Evolutionary conservation across 2,888 invertebrate species (phyloP), one percentile per base, ranked within the genome.

Genomic region (Terebella lapidaria): DNA sequence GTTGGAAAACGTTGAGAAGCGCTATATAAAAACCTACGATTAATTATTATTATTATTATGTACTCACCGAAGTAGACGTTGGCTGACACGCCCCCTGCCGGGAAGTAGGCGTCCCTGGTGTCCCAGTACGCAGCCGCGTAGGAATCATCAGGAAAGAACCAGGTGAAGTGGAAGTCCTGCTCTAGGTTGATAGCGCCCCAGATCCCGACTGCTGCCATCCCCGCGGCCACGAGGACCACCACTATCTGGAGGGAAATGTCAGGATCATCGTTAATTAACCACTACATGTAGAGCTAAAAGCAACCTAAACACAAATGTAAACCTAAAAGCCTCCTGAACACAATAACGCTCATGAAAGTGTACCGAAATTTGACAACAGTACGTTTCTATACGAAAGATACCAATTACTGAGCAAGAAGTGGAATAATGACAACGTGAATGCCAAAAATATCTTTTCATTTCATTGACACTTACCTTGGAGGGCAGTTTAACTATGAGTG

Each of bases 151-250:
- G 91, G 90, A 60, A 91, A 84, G 73, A 91, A 90, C 90, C 90
- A 90, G 58, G 84, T 84, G 0, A 88, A 88, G 77, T 91, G 89
- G 78, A 90, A 91, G 75, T 87, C 86, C 77, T 90, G 90, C 74
- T 89, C 86, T 56, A 91, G 81, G 67, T 84, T 84, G 57, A 86
- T 79, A 54, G 87, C 82, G 35, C 87, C 86, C 70, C 85, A 81
- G 58, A 87, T 82, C 71, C 88, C 88, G 62, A 87, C 82, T 26
- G 84, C 85, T 2, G 87, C 83, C 61, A 87, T 81, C 10, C 82
- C 78, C 35, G 87, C 57, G 1, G 89, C 87, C 57, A 86, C 78
- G 42, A 86, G 54, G 54, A 90, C 75, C 3, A 89, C 83, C 15
- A 85, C 61, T 26, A 85, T 72, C 84, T 85, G 70, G 25, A 78